Conservation (phyloP, 1,140 invertebrate species). For the Cyphomyrmex costatus region DNA sequence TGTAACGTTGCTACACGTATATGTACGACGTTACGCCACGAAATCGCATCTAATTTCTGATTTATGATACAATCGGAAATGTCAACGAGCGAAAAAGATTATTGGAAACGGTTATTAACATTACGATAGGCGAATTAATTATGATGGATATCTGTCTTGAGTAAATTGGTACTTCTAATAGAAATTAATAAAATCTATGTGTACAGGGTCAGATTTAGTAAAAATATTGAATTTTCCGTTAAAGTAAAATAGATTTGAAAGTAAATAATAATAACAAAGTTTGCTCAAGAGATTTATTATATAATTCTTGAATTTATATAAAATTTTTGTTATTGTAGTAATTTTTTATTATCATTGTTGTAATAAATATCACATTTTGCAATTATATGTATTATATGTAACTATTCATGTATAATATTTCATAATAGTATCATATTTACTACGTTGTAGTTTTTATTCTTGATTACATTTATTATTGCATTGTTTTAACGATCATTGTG, state of each 20-base stretch:
- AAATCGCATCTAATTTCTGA: conserved; percentile 53
- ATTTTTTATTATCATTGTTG: background rate
- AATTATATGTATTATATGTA: background rate
- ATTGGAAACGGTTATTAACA: conserved; percentile 16
- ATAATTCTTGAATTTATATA: background rate
- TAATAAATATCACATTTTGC: background rate
- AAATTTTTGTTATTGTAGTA: background rate
- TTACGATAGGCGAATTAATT: conserved; percentile 16
- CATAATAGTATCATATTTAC: background rate
- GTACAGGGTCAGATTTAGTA: background rate
- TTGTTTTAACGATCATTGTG: background rate
- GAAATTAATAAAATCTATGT: conserved; percentile 1
- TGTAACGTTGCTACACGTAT: conserved; percentile 43
- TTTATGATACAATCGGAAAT: conserved; percentile 53
- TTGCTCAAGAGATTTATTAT: background rate
- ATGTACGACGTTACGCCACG: conserved; percentile 23
- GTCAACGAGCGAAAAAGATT: conserved; percentile 35
- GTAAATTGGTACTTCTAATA: background rate
- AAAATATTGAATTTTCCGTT: conserved; percentile 8
- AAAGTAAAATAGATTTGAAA: conserved; percentile 3
- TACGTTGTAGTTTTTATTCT: background rate
- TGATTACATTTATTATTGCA: background rate
- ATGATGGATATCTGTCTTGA: background rate
- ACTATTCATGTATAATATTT: background rate
- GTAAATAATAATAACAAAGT: background rate